Base-by-base conservation (phyloP, 2,113 vertebrate genomes). In the Tyto alba region DNA sequence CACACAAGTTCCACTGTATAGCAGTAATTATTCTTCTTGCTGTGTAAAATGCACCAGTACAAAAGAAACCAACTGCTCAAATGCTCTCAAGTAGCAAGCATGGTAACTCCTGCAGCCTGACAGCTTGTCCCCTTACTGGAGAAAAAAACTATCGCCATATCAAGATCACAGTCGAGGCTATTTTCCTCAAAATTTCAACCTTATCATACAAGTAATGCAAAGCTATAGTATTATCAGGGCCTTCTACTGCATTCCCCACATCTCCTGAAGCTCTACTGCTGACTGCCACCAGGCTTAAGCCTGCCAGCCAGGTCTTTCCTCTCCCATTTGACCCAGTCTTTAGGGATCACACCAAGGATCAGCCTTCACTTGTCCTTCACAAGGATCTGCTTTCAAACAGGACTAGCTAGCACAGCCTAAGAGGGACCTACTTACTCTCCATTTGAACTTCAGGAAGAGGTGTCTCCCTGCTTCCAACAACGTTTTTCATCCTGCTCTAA, bases 401-500 rank as follows among this genome's bases (percentile, higher is more conserved):
- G n/a, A 4, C 32, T 83, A 40, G 13, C 30, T 76, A n/a, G 18
- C 10, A 36, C 0, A 0, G 16, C 30, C 38, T 32, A 50, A 30
- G 27, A 36, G 9, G 20, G 34, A 52, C 34, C 5, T 16, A 8
- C 22, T 50, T 26, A 25, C 5, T 38, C 52, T 79, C 15, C 41
- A 10, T 38, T 45, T 53, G 19, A 53, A 45, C 45, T 18, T 14
- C 25, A 57, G 55, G 9, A 45, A 36, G 12, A 27, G 30, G 38
- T 74, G 23, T 36, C 26, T 84, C n/a, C 34, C 13, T 45, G 0
- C 7, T 55, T 78, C 55, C 26, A 47, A 50, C 4, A 23, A 22
- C 0, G 0, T 34, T 36, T 76, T 64, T 79, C 26, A 13, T 53
- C 41, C 13, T 80, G 21, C n/a, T 67, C 2, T 57, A 25, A 25